These are phyloP conservation scores for Leptogaster cylindrica DNA, from an alignment of 2,888 invertebrate genomes.

Conservation along the genomic window DNA sequence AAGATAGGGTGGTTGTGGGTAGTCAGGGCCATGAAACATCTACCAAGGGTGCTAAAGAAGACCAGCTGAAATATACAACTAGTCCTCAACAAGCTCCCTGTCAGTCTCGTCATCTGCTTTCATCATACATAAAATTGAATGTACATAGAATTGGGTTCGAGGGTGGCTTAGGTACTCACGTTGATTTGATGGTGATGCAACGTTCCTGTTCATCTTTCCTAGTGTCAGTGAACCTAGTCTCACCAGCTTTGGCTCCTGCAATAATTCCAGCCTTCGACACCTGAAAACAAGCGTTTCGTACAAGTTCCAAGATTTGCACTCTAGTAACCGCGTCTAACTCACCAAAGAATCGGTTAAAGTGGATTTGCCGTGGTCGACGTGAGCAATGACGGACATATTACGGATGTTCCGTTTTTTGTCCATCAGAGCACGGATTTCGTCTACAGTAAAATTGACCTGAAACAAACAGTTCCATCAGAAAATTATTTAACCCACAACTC, in stretches of 20 bases:
- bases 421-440: slow-evolving; percentile 99
- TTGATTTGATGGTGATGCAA: slow-evolving; percentile 99
- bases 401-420: slow-evolving; percentile 99
- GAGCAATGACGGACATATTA: slow-evolving; percentile 99
- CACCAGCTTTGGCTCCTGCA: slow-evolving; percentile 97
- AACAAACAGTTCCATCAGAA: slow-evolving; percentile 49
- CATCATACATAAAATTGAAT: slow-evolving; percentile 47
- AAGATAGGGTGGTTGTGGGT: no score
- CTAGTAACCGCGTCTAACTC: slow-evolving; percentile 45
- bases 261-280: slow-evolving; percentile 98
- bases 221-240: slow-evolving; percentile 98
- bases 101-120: slow-evolving; percentile 52
- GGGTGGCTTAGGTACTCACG: slow-evolving; percentile 70
- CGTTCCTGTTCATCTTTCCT: slow-evolving; percentile 99
- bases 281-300: slow-evolving; percentile 45
- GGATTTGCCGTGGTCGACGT: slow-evolving; percentile 99
- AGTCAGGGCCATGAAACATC: slow-evolving; percentile 47
- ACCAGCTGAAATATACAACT: slow-evolving; percentile 46
- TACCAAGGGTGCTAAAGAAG: background rate
- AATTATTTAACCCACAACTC: background rate
- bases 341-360: slow-evolving; percentile 99
- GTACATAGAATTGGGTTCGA: slow-evolving; percentile 37
- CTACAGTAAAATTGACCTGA: slow-evolving; percentile 99
- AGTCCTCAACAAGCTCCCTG: background rate
- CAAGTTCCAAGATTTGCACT: no score